Evolutionary conservation across 2,888 invertebrate genomes (phyloP).

Genomic region (Spilosoma lubricipeda): DNA sequence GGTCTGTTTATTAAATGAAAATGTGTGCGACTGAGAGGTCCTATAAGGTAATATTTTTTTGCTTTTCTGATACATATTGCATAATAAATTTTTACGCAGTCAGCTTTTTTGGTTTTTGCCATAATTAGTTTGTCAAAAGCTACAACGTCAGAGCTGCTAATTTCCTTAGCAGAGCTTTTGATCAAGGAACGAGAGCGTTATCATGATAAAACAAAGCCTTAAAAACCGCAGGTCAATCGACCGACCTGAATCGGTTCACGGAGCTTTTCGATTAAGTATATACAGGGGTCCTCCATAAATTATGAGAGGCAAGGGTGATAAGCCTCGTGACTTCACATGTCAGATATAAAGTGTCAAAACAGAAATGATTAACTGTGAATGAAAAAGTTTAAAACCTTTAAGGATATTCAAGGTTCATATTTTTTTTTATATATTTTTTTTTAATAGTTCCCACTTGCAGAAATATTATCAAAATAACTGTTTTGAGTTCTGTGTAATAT

Average conservation of each 20-base stretch:
- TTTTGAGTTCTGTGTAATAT: not conserved
- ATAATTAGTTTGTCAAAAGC: not conserved
- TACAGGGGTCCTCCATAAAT: not conserved
- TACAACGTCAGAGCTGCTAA: not conserved
- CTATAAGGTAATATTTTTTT: too few relatives aligned
- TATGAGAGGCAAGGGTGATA: not conserved
- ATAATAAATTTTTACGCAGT: too few relatives aligned
- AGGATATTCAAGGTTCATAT: too few relatives aligned
- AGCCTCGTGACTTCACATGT: not conserved
- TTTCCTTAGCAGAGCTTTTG: not conserved
- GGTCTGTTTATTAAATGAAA: too few relatives aligned
- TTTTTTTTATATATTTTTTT: not conserved
- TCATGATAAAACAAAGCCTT: not conserved
- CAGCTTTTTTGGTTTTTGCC: too few relatives aligned
- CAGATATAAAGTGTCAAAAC: not conserved
- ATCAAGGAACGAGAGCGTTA: not conserved
- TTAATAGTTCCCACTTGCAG: not conserved
- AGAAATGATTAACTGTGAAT: not conserved
- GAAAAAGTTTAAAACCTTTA: not conserved
- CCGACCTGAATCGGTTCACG: not conserved
- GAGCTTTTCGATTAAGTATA: not conserved
- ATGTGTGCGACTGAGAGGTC: too few relatives aligned
- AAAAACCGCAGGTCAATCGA: not conserved
- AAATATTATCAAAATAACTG: not conserved
- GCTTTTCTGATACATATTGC: too few relatives aligned